These are phyloP conservation scores for Eugnorisma glareosa DNA, from an alignment of 2,888 invertebrate genomes.

Conservation along the genomic window DNA sequence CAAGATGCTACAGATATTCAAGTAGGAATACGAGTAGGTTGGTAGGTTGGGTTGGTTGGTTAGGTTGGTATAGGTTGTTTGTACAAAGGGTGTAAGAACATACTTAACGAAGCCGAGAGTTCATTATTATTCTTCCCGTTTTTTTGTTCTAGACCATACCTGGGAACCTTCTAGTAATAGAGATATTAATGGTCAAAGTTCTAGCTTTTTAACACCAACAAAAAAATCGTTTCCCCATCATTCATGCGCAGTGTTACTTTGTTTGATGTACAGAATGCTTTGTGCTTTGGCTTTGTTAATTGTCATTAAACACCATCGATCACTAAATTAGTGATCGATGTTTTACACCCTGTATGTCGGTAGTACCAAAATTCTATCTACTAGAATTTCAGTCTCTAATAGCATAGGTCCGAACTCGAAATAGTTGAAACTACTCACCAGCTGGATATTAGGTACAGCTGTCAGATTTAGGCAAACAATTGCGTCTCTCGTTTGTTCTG, in stretches of 20 bases:
- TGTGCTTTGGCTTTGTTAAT: no score
- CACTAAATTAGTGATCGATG: no score
- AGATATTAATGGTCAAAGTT: background rate
- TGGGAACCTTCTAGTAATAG: background rate
- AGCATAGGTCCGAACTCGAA: conserved; percentile 25
- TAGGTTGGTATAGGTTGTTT: no score
- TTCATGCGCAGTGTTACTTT: background rate
- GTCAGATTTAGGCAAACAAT: conserved; percentile 85
- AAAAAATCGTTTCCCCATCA: background rate
- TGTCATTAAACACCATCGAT: no score
- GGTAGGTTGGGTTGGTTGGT: no score
- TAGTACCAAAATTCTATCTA: background rate
- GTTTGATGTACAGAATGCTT: no score
- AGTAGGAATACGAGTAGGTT: background rate
- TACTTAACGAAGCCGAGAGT: background rate
- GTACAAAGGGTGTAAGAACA: background rate
- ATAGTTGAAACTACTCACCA: conserved; percentile 66
- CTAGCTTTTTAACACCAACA: background rate
- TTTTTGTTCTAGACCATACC: background rate
- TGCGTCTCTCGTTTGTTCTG: conserved; percentile 77
- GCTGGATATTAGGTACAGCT: conserved; percentile 81
- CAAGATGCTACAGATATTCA: background rate
- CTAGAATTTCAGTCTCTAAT: conserved; percentile 10
- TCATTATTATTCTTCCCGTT: background rate
- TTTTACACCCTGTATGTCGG: background rate